Conservation (phyloP, 2,113 vertebrate species). For the Lepus americanus region DNA sequence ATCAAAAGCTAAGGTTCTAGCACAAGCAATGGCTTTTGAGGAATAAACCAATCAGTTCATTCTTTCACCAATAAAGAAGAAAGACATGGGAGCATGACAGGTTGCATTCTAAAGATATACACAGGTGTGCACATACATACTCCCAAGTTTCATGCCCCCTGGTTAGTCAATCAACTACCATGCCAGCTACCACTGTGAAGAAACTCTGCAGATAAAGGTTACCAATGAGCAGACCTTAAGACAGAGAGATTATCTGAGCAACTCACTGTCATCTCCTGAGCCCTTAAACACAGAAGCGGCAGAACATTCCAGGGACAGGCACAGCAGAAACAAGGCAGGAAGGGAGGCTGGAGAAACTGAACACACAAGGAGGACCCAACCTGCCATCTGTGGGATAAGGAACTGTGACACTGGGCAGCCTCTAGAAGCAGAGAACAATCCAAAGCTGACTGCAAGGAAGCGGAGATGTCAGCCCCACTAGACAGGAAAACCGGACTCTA, state of each 20-base stretch:
- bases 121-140: not conserved
- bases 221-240: not conserved
- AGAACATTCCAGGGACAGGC: not conserved
- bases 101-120: not conserved
- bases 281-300: not conserved
- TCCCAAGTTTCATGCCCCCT: not conserved
- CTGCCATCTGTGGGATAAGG: not conserved
- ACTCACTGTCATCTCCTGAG: not conserved
- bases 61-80: not conserved
- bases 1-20: not conserved
- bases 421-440: not conserved
- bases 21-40: not conserved
- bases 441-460: not conserved
- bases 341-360: not conserved
- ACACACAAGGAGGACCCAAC: not conserved
- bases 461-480: not conserved
- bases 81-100: not conserved
- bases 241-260: not conserved
- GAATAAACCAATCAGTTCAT: not conserved
- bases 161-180: not conserved
- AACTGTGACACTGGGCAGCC: not conserved
- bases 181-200: not conserved
- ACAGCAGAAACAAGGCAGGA: not conserved
- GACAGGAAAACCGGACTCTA: not conserved
- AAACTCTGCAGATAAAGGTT: not conserved